These are phyloP conservation scores for Apodemia mormo DNA, from an alignment of 2,888 invertebrate species.

Conservation along the genomic window DNA sequence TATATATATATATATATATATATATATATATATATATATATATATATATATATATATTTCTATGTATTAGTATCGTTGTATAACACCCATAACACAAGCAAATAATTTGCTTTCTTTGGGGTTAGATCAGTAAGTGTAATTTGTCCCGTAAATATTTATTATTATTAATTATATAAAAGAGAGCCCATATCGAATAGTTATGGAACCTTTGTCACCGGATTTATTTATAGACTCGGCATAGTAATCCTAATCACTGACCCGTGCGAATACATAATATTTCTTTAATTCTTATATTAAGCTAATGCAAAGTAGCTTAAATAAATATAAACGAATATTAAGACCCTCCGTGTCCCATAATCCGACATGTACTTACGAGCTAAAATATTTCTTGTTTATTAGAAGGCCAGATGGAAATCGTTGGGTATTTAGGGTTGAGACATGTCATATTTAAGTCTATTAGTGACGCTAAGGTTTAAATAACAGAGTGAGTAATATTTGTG, in stretches of 20 bases:
- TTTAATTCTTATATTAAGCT: neutral
- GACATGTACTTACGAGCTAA: constrained; percentile 9
- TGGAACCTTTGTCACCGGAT: neutral
- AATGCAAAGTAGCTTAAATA: neutral
- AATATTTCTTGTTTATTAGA: constrained; percentile 6
- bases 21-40: no score
- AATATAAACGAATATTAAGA: constrained; percentile 1
- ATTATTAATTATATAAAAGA: no score
- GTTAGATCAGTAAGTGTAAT: no score
- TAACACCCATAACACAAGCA: no score
- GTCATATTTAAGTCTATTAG: constrained; percentile 14
- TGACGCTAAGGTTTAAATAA: constrained; percentile 1
- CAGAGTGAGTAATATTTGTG: neutral
- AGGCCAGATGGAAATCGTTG: constrained; percentile 16
- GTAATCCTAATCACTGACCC: neutral
- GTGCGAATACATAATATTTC: neutral
- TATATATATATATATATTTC: no score
- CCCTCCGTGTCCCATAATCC: constrained; percentile 12
- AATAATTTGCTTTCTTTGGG: no score
- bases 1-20: no score
- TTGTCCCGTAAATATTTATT: no score
- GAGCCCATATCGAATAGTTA: no score
- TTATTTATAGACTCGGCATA: neutral
- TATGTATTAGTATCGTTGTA: no score
- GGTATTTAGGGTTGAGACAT: constrained; percentile 16